Percentiles rank a stretch among this genome's conserved stretches.
These are phyloP conservation scores for Trichosurus vulpecula DNA, from an alignment of 2,797 vertebrate genomes.

Conservation along the genomic window DNA sequence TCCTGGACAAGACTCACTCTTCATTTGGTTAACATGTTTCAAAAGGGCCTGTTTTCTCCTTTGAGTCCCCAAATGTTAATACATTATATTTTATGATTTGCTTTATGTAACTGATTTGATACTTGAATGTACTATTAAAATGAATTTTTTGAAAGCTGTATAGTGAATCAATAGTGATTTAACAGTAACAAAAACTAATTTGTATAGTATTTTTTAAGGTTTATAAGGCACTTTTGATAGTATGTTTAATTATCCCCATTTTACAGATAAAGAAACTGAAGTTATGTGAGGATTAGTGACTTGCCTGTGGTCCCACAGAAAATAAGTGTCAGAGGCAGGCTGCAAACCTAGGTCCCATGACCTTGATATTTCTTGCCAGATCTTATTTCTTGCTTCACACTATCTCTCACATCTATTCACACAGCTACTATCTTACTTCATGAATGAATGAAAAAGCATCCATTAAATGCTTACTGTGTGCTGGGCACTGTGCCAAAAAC, in stretches of 20 bases:
- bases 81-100: background rate
- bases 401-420: background rate
- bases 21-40: background rate
- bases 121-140: background rate
- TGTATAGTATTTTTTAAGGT: background rate
- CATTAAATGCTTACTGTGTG: background rate
- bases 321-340: background rate
- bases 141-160: background rate
- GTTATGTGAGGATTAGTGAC: background rate
- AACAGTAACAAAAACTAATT: background rate
- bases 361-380: background rate
- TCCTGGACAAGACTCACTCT: background rate
- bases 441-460: background rate
- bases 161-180: background rate
- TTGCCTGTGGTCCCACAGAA: background rate
- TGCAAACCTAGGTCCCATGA: background rate
- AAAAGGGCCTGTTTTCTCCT: background rate
- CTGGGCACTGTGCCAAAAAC: background rate
- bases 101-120: background rate
- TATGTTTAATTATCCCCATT: background rate
- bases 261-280: background rate
- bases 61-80: background rate
- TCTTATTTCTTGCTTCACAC: background rate
- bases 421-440: background rate
- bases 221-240: background rate